Conservation (phyloP, 1,140 invertebrate species). For the Rhopalosiphum maidis region DNA sequence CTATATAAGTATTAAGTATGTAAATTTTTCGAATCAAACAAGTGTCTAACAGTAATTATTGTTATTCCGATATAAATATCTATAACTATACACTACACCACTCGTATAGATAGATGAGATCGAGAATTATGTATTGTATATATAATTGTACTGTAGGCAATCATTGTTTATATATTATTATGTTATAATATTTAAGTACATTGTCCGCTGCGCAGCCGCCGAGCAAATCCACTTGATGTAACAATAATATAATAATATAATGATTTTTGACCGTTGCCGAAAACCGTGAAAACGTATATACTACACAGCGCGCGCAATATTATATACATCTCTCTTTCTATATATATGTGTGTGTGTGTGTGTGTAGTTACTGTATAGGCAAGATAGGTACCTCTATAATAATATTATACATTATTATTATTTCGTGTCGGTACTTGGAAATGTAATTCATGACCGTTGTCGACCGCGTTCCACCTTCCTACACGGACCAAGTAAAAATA, state of each 20-base stretch:
- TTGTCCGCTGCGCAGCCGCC: background rate
- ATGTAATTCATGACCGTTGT: background rate
- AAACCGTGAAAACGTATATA: background rate
- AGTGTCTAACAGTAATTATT: too few species aligned
- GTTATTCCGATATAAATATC: too few species aligned
- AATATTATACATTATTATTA: conserved; percentile 21
- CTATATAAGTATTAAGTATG: too few species aligned
- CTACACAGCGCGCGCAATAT: too few species aligned
- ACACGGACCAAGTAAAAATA: background rate
- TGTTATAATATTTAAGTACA: background rate
- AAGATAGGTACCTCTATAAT: background rate
- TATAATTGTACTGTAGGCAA: background rate
- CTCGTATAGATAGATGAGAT: too few species aligned
- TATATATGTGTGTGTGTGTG: too few species aligned
- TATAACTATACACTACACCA: too few species aligned
- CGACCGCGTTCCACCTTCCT: background rate
- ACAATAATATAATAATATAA: background rate
- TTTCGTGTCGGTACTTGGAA: background rate
- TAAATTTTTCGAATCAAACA: too few species aligned
- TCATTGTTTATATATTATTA: background rate
- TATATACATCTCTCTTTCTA: too few species aligned
- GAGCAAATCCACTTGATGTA: background rate
- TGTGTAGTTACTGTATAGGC: background rate
- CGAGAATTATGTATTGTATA: too few species aligned
- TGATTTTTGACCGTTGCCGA: background rate